Evolutionary conservation across 2,113 vertebrate species (phyloP).

Genomic region (Xyrauchen texanus): DNA sequence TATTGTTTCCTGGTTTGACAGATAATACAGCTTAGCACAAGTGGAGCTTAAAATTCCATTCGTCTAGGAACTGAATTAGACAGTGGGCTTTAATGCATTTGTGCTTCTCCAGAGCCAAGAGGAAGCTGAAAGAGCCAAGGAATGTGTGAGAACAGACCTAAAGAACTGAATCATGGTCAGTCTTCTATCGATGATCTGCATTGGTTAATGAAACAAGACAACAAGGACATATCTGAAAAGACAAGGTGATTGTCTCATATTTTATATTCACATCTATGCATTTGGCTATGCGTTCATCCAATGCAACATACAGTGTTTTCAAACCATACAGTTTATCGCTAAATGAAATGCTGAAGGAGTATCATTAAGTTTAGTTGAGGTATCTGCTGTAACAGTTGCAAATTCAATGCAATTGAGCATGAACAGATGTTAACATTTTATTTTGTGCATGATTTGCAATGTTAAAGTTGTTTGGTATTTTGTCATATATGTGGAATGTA

Average conservation of each 20-base stretch:
- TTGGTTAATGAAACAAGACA: neutral
- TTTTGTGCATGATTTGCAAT: neutral
- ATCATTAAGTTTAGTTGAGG: neutral
- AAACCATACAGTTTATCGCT: too few relatives aligned
- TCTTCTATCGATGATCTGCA: neutral
- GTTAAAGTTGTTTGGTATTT: neutral
- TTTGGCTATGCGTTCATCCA: too few relatives aligned
- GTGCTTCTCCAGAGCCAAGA: slow-evolving; percentile 32
- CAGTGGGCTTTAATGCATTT: slow-evolving; percentile 59
- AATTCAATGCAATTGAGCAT: neutral
- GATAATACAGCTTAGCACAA: slow-evolving; percentile 60
- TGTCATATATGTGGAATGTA: neutral
- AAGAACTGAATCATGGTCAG: too few relatives aligned
- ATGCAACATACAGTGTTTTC: too few relatives aligned
- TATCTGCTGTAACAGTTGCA: neutral
- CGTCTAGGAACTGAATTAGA: slow-evolving; percentile 16
- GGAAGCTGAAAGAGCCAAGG: slow-evolving; percentile 54
- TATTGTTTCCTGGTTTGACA: slow-evolving; percentile 64
- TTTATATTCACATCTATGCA: too few relatives aligned
- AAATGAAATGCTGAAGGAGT: neutral
- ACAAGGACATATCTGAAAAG: too few relatives aligned
- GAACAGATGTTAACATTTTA: neutral
- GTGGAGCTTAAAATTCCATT: slow-evolving; percentile 70
- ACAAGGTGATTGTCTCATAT: too few relatives aligned
- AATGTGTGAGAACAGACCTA: slow-evolving; percentile 64